Evolutionary conservation across 2,797 vertebrate genomes (phyloP).

Genomic region (Hephaestus fuliginosus): DNA sequence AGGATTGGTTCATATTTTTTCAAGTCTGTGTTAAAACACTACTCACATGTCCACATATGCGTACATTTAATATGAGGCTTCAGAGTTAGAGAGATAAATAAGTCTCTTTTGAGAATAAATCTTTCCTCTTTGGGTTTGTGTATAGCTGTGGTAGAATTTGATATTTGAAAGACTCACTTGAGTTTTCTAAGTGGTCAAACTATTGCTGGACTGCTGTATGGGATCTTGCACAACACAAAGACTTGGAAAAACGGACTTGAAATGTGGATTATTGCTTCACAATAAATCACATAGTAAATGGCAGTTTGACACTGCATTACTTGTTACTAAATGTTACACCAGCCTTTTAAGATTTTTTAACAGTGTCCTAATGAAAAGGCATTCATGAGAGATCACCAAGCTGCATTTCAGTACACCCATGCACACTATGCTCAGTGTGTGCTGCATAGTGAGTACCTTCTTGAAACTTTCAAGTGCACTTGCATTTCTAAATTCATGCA

Average conservation of each 20-base stretch:
- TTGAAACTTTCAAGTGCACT: conserved; percentile 52
- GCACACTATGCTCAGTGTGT: conserved; percentile 5
- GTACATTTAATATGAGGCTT: not conserved
- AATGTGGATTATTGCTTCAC: not conserved
- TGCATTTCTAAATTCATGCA: conserved; percentile 17
- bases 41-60: not conserved
- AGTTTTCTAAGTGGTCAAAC: too few species aligned
- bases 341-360: not conserved
- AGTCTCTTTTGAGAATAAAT: too few species aligned
- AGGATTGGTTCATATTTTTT: not conserved
- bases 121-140: too few species aligned
- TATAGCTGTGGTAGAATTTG: too few species aligned
- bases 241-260: not conserved
- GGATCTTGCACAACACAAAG: not conserved
- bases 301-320: not conserved
- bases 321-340: not conserved
- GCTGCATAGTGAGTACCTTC: not conserved
- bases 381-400: not conserved
- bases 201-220: too few species aligned
- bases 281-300: not conserved
- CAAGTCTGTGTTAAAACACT: not conserved
- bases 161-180: too few species aligned
- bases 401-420: not conserved
- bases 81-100: not conserved
- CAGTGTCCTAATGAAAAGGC: too few species aligned